Evolutionary conservation across 2,113 vertebrate species (phyloP).

Genomic region (Rostratula benghalensis): DNA sequence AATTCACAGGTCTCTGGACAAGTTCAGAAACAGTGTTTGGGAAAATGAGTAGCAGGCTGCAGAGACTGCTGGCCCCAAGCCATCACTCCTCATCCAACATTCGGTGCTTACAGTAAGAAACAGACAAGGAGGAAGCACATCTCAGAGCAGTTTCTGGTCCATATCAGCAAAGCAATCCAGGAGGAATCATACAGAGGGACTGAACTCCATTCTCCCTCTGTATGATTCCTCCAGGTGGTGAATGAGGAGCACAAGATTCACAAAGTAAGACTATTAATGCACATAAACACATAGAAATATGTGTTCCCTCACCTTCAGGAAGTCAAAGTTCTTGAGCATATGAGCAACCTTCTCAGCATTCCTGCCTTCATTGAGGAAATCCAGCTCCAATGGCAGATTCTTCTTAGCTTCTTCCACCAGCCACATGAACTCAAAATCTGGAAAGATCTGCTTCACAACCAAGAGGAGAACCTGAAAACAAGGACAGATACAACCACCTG

Average conservation of each 20-base stretch:
- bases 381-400: slow-evolving; percentile 93
- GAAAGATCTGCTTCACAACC: slow-evolving; percentile 90
- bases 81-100: background rate
- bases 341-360: slow-evolving; percentile 90
- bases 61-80: background rate
- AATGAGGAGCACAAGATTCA: background rate
- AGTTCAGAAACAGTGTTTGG: background rate
- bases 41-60: background rate
- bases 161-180: background rate
- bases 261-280: background rate
- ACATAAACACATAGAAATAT: background rate
- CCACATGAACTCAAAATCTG: slow-evolving; percentile 97
- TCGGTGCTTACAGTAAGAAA: background rate
- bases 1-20: background rate
- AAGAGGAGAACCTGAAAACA: slow-evolving; percentile 82
- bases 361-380: slow-evolving; percentile 93
- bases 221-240: background rate
- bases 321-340: slow-evolving; percentile 88
- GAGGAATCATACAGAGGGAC: background rate
- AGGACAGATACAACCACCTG: background rate
- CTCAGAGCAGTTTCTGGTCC: background rate
- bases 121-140: background rate
- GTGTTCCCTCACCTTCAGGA: slow-evolving; percentile 81
- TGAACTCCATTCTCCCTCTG: background rate
- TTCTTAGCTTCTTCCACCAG: slow-evolving; percentile 97